Evolutionary conservation across 2,888 invertebrate species (phyloP), one percentile per base, ranked within the genome.

Genomic region (Ochlodes sylvanus): DNA sequence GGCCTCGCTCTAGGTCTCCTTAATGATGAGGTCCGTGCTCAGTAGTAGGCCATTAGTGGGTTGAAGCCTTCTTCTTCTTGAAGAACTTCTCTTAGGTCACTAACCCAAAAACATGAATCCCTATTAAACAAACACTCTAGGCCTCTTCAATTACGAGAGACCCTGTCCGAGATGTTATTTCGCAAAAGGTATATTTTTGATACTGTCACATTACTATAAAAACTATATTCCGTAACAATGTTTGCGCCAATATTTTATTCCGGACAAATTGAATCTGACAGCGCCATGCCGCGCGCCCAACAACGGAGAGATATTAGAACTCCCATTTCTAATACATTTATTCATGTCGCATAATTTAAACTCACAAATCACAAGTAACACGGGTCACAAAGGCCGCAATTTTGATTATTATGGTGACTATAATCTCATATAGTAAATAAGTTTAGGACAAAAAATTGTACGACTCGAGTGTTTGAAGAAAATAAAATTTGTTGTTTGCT

Each of bases 211-310:
- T 60, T 60, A 60, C 60, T 42, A 27, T n/a, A 60, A 54, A 66
- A 60, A 66, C 52, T 66, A 42, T 65, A 60, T 42, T 27, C 41
- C 52, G 50, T 60, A 42, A 54, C 58, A 52, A 52, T 27, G 44
- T 67, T 67, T 61, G 32, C 67, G 27, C 66, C 64, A 70, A 72
- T 73, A 70, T 70, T 69, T 73, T 68, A 70, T 70, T 69, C 66
- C 54, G 54, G 60, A 70, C 70, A 74, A 72, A 76, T 73, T 73
- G 69, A 72, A 73, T 71, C 68, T 62, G 70, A 71, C 72, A 69
- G 63, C 52, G 70, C 66, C 69, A 67, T 70, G 64, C 66, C 68
- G 54, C 10, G 27, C 32, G 52, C 41, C 57, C 52, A 66, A 60
- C 66, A 66, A 47, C 41, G 21, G 65, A 47, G 65, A 60, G 50